Evolutionary conservation across 30 jellyfish, hydroid and myxozoan genomes (phyloP).

Genomic region (Calvadosia cruxmelitensis): DNA sequence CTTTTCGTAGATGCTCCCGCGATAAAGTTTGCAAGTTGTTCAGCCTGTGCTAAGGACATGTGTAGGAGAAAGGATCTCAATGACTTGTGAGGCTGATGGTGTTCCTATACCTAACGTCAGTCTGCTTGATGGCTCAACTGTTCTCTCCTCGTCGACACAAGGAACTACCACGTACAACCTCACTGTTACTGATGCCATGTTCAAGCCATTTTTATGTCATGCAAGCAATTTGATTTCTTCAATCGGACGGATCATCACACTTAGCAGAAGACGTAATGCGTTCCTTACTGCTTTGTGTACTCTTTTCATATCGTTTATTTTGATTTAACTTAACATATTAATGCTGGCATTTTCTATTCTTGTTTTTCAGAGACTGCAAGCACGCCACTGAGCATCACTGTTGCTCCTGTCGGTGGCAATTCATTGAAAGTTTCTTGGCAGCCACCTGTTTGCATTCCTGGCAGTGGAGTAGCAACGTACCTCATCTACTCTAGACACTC

Average conservation of each 20-base stretch:
- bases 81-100: neutral
- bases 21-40: neutral
- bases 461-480: neutral
- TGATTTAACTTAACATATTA: too few species aligned
- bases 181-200: neutral
- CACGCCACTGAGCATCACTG: neutral
- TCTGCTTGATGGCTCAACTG: neutral
- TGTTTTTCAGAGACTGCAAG: neutral
- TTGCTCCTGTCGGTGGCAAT: neutral
- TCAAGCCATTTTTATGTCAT: neutral
- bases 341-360: too few species aligned
- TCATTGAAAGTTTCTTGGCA: neutral
- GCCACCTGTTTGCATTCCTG: neutral
- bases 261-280: neutral
- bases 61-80: neutral
- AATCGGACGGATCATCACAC: neutral
- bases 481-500: neutral
- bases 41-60: neutral
- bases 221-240: neutral
- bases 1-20: neutral
- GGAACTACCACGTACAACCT: neutral
- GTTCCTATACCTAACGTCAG: neutral
- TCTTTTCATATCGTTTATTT: too few species aligned
- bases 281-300: too few species aligned
- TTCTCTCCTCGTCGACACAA: neutral